Base-by-base conservation (phyloP, 2,888 invertebrate genomes). In the Eilema griseolum region DNA sequence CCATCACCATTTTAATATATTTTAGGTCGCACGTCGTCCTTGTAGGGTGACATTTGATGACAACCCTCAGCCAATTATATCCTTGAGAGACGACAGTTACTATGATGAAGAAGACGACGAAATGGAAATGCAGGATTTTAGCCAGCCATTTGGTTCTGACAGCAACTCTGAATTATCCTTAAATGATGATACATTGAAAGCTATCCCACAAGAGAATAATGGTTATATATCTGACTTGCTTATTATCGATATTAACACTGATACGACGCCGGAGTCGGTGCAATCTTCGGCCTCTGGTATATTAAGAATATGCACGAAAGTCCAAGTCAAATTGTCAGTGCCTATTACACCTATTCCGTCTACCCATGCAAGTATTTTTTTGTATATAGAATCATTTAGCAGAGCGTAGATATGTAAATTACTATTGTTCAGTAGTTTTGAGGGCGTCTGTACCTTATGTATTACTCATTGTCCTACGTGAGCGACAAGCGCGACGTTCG, bases 41-140 rank as follows among this genome's bases (percentile, higher is more conserved):
- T 59, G 24, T 26, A 26, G 26, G 59, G 59, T 59, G 26, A 26
- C 24, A 59, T 59, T 59, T 63, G 63, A 63, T 16, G 46, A 63
- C 4, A 63, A 63, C 41, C 10, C 46, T 26, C 20, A 11, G 26
- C 26, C 10, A 26, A 41, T 14, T 20, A 28, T 11, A 41, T 3
- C 23, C 16, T 26, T 26, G 10, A 16, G 41, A 12, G 20, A 11
- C 8, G 26, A 20, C 11, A 61, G 61, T 33, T 2, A 0, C 33
- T 41, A 16, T 41, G 26, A 63, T 26, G 26, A 46, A 14, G n/a
- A 63, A 63, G 7, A 41, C 0, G 46, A 63, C 26, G 28, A 63
- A 46, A n/a, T 26, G 20, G 46, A 2, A 24, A 23, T 26, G 4
- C 63, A 37, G 26, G 24, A 10, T 20, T 24, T 3, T 26, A 20